These are phyloP conservation scores for Hyles euphorbiae DNA, from an alignment of 1,140 invertebrate genomes.

Conservation along the genomic window DNA sequence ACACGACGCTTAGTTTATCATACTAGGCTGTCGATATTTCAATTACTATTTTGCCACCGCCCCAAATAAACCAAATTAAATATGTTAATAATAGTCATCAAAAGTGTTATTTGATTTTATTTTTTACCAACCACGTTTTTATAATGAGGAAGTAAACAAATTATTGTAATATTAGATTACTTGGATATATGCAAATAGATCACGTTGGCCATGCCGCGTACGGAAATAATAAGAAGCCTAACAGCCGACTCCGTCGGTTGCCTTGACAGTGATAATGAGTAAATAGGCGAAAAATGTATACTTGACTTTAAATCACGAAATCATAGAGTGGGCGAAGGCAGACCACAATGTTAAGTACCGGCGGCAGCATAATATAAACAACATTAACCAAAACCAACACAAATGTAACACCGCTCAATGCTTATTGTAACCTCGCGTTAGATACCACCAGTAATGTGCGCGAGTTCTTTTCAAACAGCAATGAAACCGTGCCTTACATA, in stretches of 20 bases:
- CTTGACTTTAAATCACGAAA: slow-evolving; percentile 1
- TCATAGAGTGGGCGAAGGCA: slow-evolving; percentile 1
- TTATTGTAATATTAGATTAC: slow-evolving; percentile 15
- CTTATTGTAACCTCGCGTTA: too few relatives aligned
- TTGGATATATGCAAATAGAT: slow-evolving; percentile 18
- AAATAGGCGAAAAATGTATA: slow-evolving; percentile 10
- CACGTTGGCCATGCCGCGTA: slow-evolving; percentile 12
- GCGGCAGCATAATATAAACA: too few relatives aligned
- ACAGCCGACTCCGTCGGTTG: not conserved
- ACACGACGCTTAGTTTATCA: too few relatives aligned
- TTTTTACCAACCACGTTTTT: not conserved
- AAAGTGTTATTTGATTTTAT: not conserved
- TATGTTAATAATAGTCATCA: not conserved
- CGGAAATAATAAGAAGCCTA: slow-evolving; percentile 19
- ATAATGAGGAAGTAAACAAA: slow-evolving; percentile 8
- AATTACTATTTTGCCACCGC: not conserved
- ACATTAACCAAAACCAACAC: too few relatives aligned
- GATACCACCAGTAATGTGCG: too few relatives aligned
- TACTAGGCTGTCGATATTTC: not conserved
- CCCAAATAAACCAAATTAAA: not conserved
- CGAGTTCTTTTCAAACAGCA: too few relatives aligned
- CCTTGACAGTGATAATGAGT: slow-evolving; percentile 19
- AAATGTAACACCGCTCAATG: too few relatives aligned
- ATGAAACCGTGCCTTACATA: too few relatives aligned
- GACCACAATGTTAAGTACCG: not conserved